Evolutionary conservation across 2,888 invertebrate genomes (phyloP).

Genomic region (Eumerus sabulonum): DNA sequence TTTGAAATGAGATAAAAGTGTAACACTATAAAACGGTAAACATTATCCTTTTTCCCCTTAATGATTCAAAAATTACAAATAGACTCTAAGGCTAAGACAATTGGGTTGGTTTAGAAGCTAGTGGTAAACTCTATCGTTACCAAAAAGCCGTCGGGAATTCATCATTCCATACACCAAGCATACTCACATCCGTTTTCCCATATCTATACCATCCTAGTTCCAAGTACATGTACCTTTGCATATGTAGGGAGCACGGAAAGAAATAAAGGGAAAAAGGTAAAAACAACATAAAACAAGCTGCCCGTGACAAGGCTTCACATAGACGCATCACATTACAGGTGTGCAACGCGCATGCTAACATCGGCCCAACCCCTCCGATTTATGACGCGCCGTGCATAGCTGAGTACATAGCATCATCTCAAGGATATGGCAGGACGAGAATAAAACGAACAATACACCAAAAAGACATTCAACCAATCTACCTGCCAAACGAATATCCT

Average conservation of each 20-base stretch:
- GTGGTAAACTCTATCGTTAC: too few species aligned
- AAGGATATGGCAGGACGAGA: constrained; percentile 32
- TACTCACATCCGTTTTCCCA: neutral
- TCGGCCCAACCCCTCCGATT: constrained; percentile 64
- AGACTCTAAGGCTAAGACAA: too few species aligned
- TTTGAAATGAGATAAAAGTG: too few species aligned
- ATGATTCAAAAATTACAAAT: too few species aligned
- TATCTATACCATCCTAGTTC: neutral
- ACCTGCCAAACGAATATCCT: constrained; percentile 75
- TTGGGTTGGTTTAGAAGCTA: too few species aligned
- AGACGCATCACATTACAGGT: constrained; percentile 66
- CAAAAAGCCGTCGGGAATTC: constrained; percentile 59
- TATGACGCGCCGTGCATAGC: constrained; percentile 32
- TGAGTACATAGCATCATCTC: constrained; percentile 41
- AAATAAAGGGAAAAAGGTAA: neutral
- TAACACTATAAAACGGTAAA: too few species aligned
- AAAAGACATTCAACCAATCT: constrained; percentile 76
- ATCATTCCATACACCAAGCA: neutral
- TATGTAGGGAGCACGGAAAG: neutral
- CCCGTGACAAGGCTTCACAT: constrained; percentile 30
- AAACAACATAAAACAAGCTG: constrained; percentile 26
- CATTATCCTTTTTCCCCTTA: too few species aligned
- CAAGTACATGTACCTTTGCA: too few species aligned
- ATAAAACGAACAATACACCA: constrained; percentile 30
- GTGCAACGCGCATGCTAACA: constrained; percentile 66